Evolutionary conservation across 2,888 invertebrate species (phyloP).

Genomic region (Plusia festucae): DNA sequence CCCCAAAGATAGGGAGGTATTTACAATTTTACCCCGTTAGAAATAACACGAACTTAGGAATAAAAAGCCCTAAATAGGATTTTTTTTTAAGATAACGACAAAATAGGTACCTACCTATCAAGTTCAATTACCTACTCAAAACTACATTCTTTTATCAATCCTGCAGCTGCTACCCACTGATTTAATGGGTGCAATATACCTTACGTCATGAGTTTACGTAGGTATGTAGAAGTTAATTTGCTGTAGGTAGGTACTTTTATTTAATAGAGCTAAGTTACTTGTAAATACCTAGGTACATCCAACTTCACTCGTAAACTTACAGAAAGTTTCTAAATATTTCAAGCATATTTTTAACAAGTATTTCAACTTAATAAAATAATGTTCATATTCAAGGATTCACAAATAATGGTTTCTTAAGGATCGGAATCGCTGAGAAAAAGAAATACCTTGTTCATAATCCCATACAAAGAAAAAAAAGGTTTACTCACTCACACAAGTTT

Average conservation of each 20-base stretch:
- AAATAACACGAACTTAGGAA: background rate
- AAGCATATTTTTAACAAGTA: conserved; percentile 43
- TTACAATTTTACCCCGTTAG: background rate
- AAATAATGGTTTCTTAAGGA: conserved; percentile 64
- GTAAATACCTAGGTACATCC: conserved; percentile 28
- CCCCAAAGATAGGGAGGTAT: background rate
- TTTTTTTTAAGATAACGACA: background rate
- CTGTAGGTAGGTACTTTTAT: conserved; percentile 25
- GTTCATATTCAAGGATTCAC: conserved; percentile 55
- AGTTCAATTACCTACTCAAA: no score
- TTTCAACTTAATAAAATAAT: conserved; percentile 53
- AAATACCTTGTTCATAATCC: conserved; percentile 84
- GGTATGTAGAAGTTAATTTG: background rate
- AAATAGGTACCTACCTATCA: no score
- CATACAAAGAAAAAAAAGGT: conserved; percentile 83
- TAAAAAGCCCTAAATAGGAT: background rate
- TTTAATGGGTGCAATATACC: conserved; percentile 15
- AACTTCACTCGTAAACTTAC: conserved; percentile 35
- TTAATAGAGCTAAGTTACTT: conserved; percentile 20
- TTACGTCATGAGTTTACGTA: conserved; percentile 15
- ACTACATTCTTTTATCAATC: background rate
- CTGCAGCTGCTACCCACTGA: background rate
- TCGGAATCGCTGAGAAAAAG: conserved; percentile 73
- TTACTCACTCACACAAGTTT: conserved; percentile 77
- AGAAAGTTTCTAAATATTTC: conserved; percentile 42